A percentile compares a stretch with the other conserved stretches of the same genome.
phyloP scores from a whole-genome alignment of 1,140 invertebrate genomes.

The Drosophila pallidifrons region DNA sequence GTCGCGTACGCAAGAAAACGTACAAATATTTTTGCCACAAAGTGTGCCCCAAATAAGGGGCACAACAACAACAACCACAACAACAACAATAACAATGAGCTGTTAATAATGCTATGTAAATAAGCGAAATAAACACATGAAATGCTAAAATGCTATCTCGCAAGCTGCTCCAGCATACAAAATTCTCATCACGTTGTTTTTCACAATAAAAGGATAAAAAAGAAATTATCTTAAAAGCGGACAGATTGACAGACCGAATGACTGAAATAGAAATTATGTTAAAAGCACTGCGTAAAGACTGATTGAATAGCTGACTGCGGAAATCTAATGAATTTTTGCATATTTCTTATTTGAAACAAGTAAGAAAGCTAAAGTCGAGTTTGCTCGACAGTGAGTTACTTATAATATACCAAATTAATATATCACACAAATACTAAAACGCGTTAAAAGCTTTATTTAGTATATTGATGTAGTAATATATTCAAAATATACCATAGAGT shows the following conservation, averaged over 20 bases:
- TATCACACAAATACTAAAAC: too few relatives aligned
- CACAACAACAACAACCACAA: constrained; percentile 11
- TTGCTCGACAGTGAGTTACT: too few relatives aligned
- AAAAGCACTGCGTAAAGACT: too few relatives aligned
- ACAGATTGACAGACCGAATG: not conserved
- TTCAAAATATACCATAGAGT: too few relatives aligned
- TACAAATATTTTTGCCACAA: constrained; percentile 27
- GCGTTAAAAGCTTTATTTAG: too few relatives aligned
- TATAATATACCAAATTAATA: too few relatives aligned
- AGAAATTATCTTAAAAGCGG: not conserved
- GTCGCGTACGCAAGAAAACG: constrained; percentile 45
- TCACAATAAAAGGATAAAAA: constrained; percentile 10
- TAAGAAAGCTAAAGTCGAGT: too few relatives aligned
- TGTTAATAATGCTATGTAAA: constrained; percentile 48
- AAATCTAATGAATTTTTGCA: too few relatives aligned
- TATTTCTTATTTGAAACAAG: too few relatives aligned
- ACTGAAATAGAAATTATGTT: not conserved
- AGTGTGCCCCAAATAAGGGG: constrained; percentile 41
- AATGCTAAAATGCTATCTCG: constrained; percentile 23
- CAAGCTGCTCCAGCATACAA: constrained; percentile 9
- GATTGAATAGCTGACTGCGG: not conserved
- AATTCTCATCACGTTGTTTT: constrained; percentile 26
- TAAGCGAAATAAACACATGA: constrained; percentile 30
- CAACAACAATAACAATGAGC: constrained; percentile 1
- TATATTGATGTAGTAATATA: too few relatives aligned